phyloP scores from a whole-genome alignment of 2,113 vertebrate genomes.

The Tricholaema leucomelas region DNA sequence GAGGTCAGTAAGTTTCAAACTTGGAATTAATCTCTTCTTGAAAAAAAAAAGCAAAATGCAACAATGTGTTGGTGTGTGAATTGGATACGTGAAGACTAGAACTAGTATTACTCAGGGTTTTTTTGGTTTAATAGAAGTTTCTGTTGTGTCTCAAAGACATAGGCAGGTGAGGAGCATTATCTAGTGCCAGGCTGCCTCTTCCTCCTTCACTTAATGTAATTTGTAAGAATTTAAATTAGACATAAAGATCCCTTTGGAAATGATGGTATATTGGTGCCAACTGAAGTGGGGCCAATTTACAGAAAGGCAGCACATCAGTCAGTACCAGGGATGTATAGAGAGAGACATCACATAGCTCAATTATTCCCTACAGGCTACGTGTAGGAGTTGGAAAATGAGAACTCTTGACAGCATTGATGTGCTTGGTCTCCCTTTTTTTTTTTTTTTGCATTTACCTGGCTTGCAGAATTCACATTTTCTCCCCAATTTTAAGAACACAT shows the following conservation, averaged over 20 bases:
- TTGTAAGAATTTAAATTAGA: neutral
- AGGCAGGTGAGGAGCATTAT: neutral
- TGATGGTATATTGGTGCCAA: neutral
- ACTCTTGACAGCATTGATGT: neutral
- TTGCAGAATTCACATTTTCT: neutral
- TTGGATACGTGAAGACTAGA: neutral
- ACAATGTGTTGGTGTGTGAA: neutral
- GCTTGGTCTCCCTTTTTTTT: neutral
- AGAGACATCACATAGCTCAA: neutral
- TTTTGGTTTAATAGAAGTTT: neutral
- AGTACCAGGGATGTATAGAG: neutral
- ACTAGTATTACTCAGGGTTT: neutral
- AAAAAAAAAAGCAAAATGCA: neutral
- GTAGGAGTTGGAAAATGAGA: conserved; percentile 11
- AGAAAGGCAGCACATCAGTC: neutral
- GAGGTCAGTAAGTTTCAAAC: neutral
- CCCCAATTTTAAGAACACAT: neutral
- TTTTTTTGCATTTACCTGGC: neutral
- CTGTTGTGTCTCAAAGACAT: neutral
- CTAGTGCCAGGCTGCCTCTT: neutral
- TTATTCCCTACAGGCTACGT: neutral
- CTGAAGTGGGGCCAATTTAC: neutral
- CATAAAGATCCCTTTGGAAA: neutral
- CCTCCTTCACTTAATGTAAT: neutral
- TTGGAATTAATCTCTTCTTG: neutral